phyloP scores from a whole-genome alignment of 2,888 invertebrate genomes.

The Leucozona laternaria region DNA sequence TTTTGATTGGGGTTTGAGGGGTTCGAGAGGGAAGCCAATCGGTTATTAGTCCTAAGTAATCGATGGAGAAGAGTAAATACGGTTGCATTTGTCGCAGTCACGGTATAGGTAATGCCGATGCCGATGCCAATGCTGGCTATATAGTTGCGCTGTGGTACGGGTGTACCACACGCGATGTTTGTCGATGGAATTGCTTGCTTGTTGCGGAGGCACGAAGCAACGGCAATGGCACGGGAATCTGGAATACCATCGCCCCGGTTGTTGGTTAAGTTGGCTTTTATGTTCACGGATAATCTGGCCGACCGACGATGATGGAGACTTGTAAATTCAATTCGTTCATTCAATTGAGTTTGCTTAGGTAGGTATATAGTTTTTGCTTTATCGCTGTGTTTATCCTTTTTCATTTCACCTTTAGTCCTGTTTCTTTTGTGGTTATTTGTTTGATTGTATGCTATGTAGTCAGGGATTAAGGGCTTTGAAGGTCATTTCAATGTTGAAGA shows the following conservation, averaged over 20 bases:
- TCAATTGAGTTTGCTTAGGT: conserved; percentile 65
- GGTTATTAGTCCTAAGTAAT: conserved; percentile 69
- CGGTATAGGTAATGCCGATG: conserved; percentile 55
- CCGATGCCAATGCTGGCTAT: background rate
- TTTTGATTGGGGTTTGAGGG: conserved; percentile 30
- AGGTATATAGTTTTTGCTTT: conserved; percentile 3
- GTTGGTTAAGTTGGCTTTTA: conserved; percentile 45
- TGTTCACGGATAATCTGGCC: conserved; percentile 59
- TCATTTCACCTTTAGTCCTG: conserved; percentile 31
- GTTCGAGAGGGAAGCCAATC: conserved; percentile 50
- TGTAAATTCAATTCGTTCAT: conserved; percentile 69
- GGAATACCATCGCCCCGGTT: background rate
- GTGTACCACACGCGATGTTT: conserved; percentile 70
- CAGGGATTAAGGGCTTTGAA: conserved; percentile 41
- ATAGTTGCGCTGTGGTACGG: background rate
- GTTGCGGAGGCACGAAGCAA: conserved; percentile 36
- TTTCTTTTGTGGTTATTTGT: conserved; percentile 18
- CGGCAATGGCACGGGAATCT: conserved; percentile 4
- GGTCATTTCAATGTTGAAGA: conserved; percentile 60
- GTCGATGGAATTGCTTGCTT: conserved; percentile 64
- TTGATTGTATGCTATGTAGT: background rate
- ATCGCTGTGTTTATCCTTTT: conserved; percentile 2
- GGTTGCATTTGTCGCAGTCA: conserved; percentile 73
- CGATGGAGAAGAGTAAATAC: conserved; percentile 71
- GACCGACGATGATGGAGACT: conserved; percentile 32